phyloP scores from a whole-genome alignment of 2,113 vertebrate genomes.

The Chaetura pelagica region DNA sequence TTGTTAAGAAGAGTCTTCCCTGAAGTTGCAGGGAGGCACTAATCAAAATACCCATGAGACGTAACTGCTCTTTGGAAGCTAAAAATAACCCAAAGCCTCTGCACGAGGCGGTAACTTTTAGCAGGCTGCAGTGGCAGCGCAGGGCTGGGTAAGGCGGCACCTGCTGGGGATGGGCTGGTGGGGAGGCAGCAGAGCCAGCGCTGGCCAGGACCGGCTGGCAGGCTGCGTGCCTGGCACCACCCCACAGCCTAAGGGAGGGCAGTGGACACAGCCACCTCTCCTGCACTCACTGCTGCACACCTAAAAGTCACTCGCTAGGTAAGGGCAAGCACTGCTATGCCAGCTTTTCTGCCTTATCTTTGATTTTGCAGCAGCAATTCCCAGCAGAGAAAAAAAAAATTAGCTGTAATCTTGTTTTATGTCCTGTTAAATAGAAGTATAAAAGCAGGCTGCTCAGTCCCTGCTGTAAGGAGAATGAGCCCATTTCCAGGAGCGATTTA shows the following conservation, averaged over 20 bases:
- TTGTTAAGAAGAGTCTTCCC: neutral
- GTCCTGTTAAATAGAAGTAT: neutral
- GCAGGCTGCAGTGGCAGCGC: fast-evolving
- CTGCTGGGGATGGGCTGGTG: neutral
- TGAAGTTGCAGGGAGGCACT: neutral
- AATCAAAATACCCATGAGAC: neutral
- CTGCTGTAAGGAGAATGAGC: neutral
- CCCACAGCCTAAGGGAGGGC: neutral
- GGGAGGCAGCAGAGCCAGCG: neutral
- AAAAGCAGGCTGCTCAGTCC: neutral
- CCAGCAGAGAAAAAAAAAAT: neutral
- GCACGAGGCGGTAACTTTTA: neutral
- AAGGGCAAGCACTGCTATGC: neutral
- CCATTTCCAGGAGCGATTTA: neutral
- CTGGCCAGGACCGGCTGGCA: neutral
- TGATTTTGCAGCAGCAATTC: neutral
- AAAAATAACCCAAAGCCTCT: neutral
- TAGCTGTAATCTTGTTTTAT: neutral
- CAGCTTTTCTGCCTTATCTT: neutral
- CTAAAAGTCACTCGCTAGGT: fast-evolving
- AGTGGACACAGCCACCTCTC: neutral
- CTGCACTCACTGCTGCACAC: neutral
- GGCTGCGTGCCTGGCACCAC: neutral
- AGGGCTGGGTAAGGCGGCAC: neutral
- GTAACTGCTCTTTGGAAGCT: neutral